Evolutionary conservation across 2,797 vertebrate genomes (phyloP).

Genomic region (Acrossocheilus wenchowensis): DNA sequence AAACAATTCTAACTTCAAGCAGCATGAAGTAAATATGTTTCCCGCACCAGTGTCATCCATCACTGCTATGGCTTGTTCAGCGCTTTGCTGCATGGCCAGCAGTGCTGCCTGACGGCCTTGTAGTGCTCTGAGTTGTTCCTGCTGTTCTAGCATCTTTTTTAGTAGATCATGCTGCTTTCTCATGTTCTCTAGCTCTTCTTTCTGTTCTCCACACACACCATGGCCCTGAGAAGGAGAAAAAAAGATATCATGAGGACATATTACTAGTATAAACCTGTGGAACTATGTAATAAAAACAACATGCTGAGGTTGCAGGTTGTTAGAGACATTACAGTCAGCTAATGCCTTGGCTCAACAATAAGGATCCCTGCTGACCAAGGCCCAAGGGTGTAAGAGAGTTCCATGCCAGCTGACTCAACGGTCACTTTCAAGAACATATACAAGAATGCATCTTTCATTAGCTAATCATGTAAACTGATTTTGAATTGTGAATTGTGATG

Average conservation of each 20-base stretch:
- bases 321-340: neutral
- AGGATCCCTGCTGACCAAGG: neutral
- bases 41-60: constrained; percentile 90
- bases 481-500: neutral
- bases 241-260: neutral
- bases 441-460: neutral
- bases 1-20: neutral
- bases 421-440: neutral
- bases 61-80: constrained; percentile 88
- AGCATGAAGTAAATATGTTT: neutral
- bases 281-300: neutral
- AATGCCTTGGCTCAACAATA: neutral
- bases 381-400: neutral
- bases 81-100: constrained; percentile 91
- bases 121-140: constrained; percentile 92
- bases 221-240: constrained; percentile 42
- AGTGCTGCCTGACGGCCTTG: constrained; percentile 94
- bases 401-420: neutral
- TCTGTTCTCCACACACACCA: constrained; percentile 81
- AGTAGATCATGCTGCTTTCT: constrained; percentile 95
- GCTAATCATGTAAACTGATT: neutral
- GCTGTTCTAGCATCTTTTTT: constrained; percentile 96
- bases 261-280: neutral
- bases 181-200: constrained; percentile 94
- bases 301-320: constrained; percentile 1